Evolutionary conservation across 2,797 vertebrate genomes (phyloP), one percentile per base, ranked within the genome.

Genomic region (Tarsius wallacei): DNA sequence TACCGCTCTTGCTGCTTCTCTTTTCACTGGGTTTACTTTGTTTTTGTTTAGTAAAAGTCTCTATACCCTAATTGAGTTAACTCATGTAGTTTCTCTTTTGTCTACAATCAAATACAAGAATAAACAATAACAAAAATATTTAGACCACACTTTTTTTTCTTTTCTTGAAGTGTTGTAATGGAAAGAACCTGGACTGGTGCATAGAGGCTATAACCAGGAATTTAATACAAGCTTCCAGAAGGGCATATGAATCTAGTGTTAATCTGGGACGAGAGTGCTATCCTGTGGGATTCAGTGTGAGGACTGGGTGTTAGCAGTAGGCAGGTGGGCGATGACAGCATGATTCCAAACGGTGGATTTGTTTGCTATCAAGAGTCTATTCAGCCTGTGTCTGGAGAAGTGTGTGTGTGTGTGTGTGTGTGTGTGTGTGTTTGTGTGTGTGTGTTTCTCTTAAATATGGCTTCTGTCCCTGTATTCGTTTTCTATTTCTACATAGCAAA

Each of bases 1-100:
- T 85, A 24, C 61, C 66, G n/a, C 33, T 61, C 19, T 64, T 59
- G 7, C 66, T 36, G 2, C 87, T 14, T 73, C 31, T 86, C 24
- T 87, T 87, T 74, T 70, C 19, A 55, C 7, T 26, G 42, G 9
- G 82, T 96, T 91, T 78, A 87, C 88, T 90, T 96, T 88, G 36
- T 66, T 91, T 51, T 76, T 87, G 28, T 76, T 90, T 68, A 89
- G 57, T 64, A 71, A 95, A 53, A 87, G 4, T 51, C 61, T 93
- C 63, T 74, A 57, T 11, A 51, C 13, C 2, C 2, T 73, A 42
- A 90, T 8, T 57, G 68, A 76, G 68, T 87, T 63, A 77, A 16
- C 7, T 77, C 71, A 8, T 53, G 71, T 64, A 31, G 21, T 53
- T n/a, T 77, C 63, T 77, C 36, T 51, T 71, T 84, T 53, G 19